Conservation (phyloP, 2,113 vertebrate species). For the Corythoichthys intestinalis region DNA sequence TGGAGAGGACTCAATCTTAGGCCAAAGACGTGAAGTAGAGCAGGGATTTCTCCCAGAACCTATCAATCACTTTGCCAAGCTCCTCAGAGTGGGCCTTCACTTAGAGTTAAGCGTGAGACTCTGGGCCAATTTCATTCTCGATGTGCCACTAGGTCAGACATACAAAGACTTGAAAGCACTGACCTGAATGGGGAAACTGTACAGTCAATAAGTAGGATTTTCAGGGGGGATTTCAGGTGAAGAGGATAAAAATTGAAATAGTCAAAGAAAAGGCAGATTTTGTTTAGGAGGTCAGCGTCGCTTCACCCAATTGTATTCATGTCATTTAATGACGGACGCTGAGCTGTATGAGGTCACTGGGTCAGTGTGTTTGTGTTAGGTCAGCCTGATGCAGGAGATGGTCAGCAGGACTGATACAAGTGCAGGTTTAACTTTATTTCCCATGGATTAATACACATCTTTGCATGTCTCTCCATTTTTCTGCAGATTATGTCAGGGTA, state of each 20-base stretch:
- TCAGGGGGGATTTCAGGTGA: slow-evolving; percentile 42
- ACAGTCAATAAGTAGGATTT: slow-evolving; percentile 16
- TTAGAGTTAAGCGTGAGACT: slow-evolving; percentile 41
- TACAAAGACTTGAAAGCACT: slow-evolving; percentile 29
- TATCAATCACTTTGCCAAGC: slow-evolving; percentile 65
- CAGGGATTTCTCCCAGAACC: slow-evolving; percentile 61
- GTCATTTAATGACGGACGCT: slow-evolving; percentile 18
- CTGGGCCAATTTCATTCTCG: slow-evolving; percentile 43
- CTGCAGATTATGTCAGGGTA: slow-evolving; percentile 42
- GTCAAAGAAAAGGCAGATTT: slow-evolving; percentile 35
- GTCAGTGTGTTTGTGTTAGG: slow-evolving; percentile 15
- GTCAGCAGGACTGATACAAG: slow-evolving; percentile 10
- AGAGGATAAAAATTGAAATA: slow-evolving; percentile 36
- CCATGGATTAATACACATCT: slow-evolving; percentile 41
- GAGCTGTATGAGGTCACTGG: slow-evolving; percentile 32
- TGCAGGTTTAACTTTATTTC: slow-evolving; percentile 23
- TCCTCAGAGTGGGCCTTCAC: slow-evolving; percentile 45
- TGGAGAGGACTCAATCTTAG: slow-evolving; percentile 63
- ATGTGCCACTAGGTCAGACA: slow-evolving; percentile 46
- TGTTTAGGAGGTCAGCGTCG: slow-evolving; percentile 21
- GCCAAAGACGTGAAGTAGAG: slow-evolving; percentile 57
- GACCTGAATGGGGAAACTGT: slow-evolving; percentile 25
- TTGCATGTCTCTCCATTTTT: slow-evolving; percentile 34
- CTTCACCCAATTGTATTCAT: slow-evolving; percentile 18
- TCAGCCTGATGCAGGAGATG: slow-evolving; percentile 14